Base-by-base conservation (phyloP, 2,113 vertebrate genomes). In the Perccottus glenii region DNA sequence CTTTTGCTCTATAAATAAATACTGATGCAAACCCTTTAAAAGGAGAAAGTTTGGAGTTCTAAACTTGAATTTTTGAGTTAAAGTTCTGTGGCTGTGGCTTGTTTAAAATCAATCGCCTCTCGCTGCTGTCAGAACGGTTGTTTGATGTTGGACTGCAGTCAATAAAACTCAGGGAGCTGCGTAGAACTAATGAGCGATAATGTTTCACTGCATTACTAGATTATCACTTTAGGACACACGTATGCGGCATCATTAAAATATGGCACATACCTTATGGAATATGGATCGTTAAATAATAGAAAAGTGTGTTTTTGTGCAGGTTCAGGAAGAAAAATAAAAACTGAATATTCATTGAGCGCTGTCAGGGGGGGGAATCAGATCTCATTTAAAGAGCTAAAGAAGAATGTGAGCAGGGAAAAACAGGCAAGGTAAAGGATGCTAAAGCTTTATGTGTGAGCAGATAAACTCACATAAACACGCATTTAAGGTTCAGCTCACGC, bases 101-200 rank as follows among this genome's bases (percentile, higher is more conserved):
- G 36, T 42, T 58, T 16, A 19, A 58, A 58, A 58, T 58, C 55
- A 58, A 42, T 58, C 36, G 38, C n/a, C n/a, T 15, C 55, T 42
- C 35, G 5, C 53, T 56, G 53, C n/a, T 56, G 53, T 55, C 33
- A 11, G 27, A 42, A 27, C 3, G 19, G n/a, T n/a, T 57, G 55
- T 57, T 35, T 42, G 35, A 53, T 53, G 55, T 57, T 57, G 38
- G 36, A 57, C 14, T 42, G 55, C 55, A 57, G 55, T 57, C n/a
- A 35, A 58, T 58, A 58, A 58, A 42, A 15, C 53, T 56, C 42
- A 43, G 6, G 19, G 16, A 38, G 36, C 55, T 58, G 55, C 55
- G 40, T 15, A 58, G 55, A 58, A 42, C 15, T 19, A 58, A 58
- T 58, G 55, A 42, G 38, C 9, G 5, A 42, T 40, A 58, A 58